These are phyloP conservation scores for Danionella dracula DNA, from an alignment of 2,797 vertebrate species.

Conservation along the genomic window DNA sequence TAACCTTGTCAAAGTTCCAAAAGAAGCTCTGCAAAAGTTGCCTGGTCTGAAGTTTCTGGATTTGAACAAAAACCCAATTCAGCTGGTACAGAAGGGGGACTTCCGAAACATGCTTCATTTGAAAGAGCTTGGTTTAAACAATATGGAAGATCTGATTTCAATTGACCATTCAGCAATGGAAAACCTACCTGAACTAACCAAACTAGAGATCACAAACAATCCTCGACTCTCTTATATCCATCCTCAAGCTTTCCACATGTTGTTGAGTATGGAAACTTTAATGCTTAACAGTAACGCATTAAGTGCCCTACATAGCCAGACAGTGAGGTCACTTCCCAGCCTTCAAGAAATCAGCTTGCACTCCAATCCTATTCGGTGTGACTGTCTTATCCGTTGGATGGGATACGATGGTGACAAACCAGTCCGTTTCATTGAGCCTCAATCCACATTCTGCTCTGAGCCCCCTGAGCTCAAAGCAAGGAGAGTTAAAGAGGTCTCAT, in stretches of 20 bases:
- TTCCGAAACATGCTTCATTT: slow-evolving; percentile 90
- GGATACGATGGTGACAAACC: slow-evolving; percentile 67
- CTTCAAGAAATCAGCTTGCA: slow-evolving; percentile 96
- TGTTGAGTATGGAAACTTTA: slow-evolving; percentile 87
- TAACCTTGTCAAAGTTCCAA: slow-evolving; percentile 79
- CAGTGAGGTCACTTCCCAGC: slow-evolving; percentile 83
- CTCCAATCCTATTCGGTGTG: slow-evolving; percentile 92
- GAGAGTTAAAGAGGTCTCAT: slow-evolving; percentile 82
- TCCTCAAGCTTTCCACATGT: slow-evolving; percentile 83
- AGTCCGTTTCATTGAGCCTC: slow-evolving; percentile 91
- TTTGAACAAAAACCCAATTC: slow-evolving; percentile 91
- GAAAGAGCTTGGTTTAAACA: slow-evolving; percentile 94
- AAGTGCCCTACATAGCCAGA: slow-evolving; percentile 86
- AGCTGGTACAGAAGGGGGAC: slow-evolving; percentile 83
- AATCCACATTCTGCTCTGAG: slow-evolving; percentile 88
- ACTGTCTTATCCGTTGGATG: slow-evolving; percentile 94
- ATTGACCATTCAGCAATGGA: slow-evolving; percentile 89
- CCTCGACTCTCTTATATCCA: slow-evolving; percentile 92
- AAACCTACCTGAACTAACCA: slow-evolving; percentile 94
- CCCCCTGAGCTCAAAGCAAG: slow-evolving; percentile 85
- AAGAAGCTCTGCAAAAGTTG: slow-evolving; percentile 79
- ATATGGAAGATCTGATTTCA: slow-evolving; percentile 94
- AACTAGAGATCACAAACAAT: slow-evolving; percentile 95
- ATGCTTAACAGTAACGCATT: slow-evolving; percentile 98
- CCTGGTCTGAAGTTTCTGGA: slow-evolving; percentile 92